These are phyloP conservation scores for Miltochrista miniata DNA, from an alignment of 2,888 invertebrate species.

Conservation along the genomic window DNA sequence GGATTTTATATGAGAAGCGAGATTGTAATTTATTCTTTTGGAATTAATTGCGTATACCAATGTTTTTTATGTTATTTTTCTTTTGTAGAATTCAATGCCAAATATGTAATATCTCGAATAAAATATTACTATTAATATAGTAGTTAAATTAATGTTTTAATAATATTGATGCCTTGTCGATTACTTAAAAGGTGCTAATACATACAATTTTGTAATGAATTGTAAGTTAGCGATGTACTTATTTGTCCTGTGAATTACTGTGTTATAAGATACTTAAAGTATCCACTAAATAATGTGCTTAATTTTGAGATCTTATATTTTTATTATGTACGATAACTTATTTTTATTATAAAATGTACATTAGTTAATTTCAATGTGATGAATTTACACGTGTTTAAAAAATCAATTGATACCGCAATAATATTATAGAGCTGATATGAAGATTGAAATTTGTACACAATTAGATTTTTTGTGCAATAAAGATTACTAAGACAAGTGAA, in stretches of 20 bases:
- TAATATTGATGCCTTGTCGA: slow-evolving; percentile 40
- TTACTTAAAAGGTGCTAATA: slow-evolving; percentile 53
- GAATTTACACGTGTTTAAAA: slow-evolving; percentile 35
- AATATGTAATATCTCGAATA: slow-evolving; percentile 37
- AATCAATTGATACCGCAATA: neutral
- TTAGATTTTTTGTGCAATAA: too few species aligned
- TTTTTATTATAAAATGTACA: slow-evolving; percentile 36
- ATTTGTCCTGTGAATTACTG: slow-evolving; percentile 36
- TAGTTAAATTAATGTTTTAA: slow-evolving; percentile 39
- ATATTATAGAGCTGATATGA: too few species aligned
- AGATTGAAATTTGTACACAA: too few species aligned
- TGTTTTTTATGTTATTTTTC: slow-evolving; percentile 20
- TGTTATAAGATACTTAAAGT: slow-evolving; percentile 36
- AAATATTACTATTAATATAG: slow-evolving; percentile 19
- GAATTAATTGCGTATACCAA: slow-evolving; percentile 26
- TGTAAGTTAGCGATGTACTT: slow-evolving; percentile 20
- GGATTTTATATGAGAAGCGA: slow-evolving; percentile 58
- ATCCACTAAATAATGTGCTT: slow-evolving; percentile 33
- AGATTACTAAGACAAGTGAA: too few species aligned
- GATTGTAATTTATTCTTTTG: slow-evolving; percentile 43
- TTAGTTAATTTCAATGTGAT: slow-evolving; percentile 56
- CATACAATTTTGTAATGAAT: slow-evolving; percentile 48
- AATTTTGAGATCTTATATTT: slow-evolving; percentile 40
- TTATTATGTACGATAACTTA: slow-evolving; percentile 37
- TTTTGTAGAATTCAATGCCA: slow-evolving; percentile 33